Evolutionary conservation across 2,797 vertebrate genomes (phyloP).

Genomic region (Erpetoichthys calabaricus): DNA sequence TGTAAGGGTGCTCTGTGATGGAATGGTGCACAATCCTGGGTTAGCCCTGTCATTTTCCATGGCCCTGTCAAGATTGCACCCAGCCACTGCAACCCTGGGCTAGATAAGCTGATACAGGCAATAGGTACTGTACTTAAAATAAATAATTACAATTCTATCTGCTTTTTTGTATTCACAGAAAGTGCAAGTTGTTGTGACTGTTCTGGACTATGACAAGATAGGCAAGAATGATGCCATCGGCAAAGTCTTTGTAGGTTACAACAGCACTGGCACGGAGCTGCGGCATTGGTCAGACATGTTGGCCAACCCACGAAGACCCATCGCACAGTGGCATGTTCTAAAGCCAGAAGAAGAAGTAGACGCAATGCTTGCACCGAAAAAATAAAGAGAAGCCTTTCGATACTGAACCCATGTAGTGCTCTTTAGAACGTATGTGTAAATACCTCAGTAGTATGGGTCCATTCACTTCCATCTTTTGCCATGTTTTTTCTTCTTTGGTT

Average conservation of each 20-base stretch:
- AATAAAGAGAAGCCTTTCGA: conserved; percentile 73
- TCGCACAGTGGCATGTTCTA: conserved; percentile 96
- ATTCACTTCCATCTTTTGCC: conserved; percentile 62
- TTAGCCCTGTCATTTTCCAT: no score
- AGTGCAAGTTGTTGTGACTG: conserved; percentile 98
- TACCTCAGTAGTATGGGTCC: conserved; percentile 97
- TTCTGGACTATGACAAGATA: conserved; percentile 99
- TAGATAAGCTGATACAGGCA: no score
- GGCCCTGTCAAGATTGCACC: no score
- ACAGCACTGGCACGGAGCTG: conserved; percentile 92
- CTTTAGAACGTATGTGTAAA: conserved; percentile 98
- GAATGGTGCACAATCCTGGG: no score
- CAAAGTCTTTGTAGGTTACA: conserved; percentile 97
- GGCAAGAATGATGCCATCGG: conserved; percentile 99
- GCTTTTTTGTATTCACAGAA: conserved; percentile 52
- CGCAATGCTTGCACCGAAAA: conserved; percentile 87
- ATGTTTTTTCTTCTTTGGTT: conserved; percentile 15
- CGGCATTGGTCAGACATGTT: conserved; percentile 99
- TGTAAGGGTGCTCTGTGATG: no score
- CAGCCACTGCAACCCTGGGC: no score
- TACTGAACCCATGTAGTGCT: conserved; percentile 78
- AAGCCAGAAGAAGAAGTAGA: conserved; percentile 95
- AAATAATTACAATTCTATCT: neutral
- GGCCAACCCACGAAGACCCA: conserved; percentile 96
- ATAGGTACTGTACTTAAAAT: neutral